Conservation (phyloP, 1,140 invertebrate genomes). For the Scaptomyza pallida region DNA sequence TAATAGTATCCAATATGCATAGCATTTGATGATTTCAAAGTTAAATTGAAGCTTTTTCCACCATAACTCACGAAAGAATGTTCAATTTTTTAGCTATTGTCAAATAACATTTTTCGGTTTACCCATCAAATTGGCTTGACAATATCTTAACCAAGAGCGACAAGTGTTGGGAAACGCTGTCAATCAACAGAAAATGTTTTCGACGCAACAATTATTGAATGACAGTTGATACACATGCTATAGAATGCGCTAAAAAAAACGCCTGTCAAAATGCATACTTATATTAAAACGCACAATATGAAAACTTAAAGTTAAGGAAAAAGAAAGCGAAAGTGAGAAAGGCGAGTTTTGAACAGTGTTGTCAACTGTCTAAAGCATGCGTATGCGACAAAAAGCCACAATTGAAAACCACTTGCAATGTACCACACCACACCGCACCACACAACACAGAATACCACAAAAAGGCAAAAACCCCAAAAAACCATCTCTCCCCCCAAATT, state of each 20-base stretch:
- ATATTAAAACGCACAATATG: not conserved
- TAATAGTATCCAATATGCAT: too few species aligned
- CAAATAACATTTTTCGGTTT: too few species aligned
- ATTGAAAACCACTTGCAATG: too few species aligned
- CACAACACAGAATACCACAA: not conserved
- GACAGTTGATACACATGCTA: not conserved
- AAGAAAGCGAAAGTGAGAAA: not conserved
- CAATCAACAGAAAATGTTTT: not conserved
- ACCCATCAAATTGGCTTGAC: too few species aligned
- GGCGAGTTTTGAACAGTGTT: not conserved
- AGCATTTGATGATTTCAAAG: too few species aligned
- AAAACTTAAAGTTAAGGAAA: too few species aligned
- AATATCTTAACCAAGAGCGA: not conserved
- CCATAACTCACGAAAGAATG: too few species aligned
- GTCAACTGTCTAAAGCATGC: slow-evolving; percentile 10
- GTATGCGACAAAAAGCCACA: slow-evolving; percentile 3
- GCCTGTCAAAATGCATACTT: not conserved
- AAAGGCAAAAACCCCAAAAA: not conserved
- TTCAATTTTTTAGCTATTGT: too few species aligned
- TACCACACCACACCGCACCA: slow-evolving; percentile 12
- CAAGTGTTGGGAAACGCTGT: not conserved
- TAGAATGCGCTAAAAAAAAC: too few species aligned
- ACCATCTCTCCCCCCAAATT: not conserved
- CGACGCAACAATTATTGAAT: not conserved
- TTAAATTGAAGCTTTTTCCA: too few species aligned